Base-by-base conservation (phyloP, 2,888 invertebrate species). In the Brachylomia viminalis region DNA sequence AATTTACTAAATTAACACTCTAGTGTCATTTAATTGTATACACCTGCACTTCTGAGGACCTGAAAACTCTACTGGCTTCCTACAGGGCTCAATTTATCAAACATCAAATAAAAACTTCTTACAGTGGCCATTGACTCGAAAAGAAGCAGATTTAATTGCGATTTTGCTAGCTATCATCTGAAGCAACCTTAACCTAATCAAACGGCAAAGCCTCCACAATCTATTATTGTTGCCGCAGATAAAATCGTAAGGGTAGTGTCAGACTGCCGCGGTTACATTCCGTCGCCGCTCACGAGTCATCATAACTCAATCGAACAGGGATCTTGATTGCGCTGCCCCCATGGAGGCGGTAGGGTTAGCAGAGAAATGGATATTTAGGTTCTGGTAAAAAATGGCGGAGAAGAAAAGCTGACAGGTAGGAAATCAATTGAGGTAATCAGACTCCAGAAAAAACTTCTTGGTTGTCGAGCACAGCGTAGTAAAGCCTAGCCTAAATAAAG, bases 241-340 rank as follows among this genome's bases (percentile, higher is more conserved):
- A 87, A 68, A 76, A 88, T 87, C 87, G 72, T 86, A 86, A 88
- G 87, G 87, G 84, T 79, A 75, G 70, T 56, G 72, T 73, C 81
- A 62, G 75, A 69, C 75, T 68, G 72, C 71, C 56, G 78, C 81
- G 80, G 82, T 75, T 79, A 84, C 90, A 90, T 90, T 89, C 90
- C 89, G 81, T 79, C 75, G 79, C 66, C 77, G 83, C 75, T 77
- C 82, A 72, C 88, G 79, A 90, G 90, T 90, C 91, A 88, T 92
- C 91, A 91, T 93, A 92, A 92, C 89, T 91, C 91, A 90, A 90
- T 92, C 90, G 87, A 88, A 87, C 88, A 87, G 80, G 79, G 90
- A 92, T 92, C 92, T 92, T 92, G 92, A 92, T 92, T 92, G 89
- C 91, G 74, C 73, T 83, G 82, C 80, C 73, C 73, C 84, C 77